A percentile compares a stretch with the other conserved stretches of the same genome.
These are phyloP conservation scores for Acanthurus tractus DNA, from an alignment of 2,797 vertebrate species.

Conservation along the genomic window DNA sequence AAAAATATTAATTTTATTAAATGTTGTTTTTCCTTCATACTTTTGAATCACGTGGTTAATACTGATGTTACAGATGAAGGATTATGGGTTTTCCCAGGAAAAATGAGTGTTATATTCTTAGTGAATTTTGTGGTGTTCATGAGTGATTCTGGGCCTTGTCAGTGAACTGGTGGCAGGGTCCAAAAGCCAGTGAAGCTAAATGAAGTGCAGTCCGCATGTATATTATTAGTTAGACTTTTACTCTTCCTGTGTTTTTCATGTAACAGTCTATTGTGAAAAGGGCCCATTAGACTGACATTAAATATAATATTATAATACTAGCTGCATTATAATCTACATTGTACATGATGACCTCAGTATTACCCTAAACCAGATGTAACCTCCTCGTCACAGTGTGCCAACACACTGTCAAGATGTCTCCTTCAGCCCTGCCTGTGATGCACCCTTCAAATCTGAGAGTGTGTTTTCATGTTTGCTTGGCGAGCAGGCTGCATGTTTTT, in stretches of 20 bases:
- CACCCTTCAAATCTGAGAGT: constrained; percentile 33
- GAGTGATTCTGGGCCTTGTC: neutral
- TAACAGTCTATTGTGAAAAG: constrained; percentile 1
- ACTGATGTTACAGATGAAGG: neutral
- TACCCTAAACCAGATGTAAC: constrained; percentile 29
- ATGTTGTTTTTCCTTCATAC: neutral
- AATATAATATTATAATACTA: neutral
- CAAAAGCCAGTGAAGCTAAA: neutral
- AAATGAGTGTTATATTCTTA: neutral
- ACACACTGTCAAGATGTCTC: constrained; percentile 23
- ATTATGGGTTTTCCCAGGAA: no score
- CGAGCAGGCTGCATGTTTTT: constrained; percentile 17
- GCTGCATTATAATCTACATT: neutral
- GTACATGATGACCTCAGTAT: neutral
- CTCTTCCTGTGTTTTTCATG: neutral
- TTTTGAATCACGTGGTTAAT: no score
- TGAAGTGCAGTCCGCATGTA: neutral
- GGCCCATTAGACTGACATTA: neutral
- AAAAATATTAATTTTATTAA: neutral
- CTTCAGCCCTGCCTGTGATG: constrained; percentile 14
- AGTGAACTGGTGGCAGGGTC: neutral
- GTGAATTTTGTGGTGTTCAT: neutral
- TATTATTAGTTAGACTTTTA: neutral
- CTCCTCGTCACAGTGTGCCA: constrained; percentile 24
- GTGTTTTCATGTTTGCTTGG: constrained; percentile 49